Base-by-base conservation (phyloP, 2,797 vertebrate species). In the Alcedo quadribrachys region DNA sequence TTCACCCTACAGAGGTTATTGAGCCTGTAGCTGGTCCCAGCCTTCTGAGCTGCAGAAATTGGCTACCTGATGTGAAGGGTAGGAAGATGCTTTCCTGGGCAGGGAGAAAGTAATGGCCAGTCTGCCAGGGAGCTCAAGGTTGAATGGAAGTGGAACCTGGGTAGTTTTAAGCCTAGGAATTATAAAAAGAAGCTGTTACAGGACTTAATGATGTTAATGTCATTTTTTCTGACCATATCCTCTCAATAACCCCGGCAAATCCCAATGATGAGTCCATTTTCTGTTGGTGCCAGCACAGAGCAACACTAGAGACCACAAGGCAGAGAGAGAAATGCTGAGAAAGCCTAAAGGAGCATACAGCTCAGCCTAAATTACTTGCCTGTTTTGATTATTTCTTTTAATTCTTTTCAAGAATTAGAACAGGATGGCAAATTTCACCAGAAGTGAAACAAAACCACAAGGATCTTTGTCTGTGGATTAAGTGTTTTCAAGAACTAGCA, bases 391-490 rank as follows among this genome's bases (percentile, higher is more conserved):
- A 87, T 46, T 80, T 91, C 85, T 75, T 89, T 71, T 66, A 76
- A 68, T 92, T 83, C 87, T 94, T 94, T 45, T 87, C 88, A 91
- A 86, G 75, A 90, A 82, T 80, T 90, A 73, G 65, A 75, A 95
- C 81, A 91, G 57, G 16, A 77, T 90, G 73, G 68, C 45, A 62
- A 30, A 93, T 85, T 91, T 86, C 66, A 87, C 35, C 69, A 92
- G 66, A 88, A 95, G 40, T 55, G 43, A 89, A 90, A 89, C 76
- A 87, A 82, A 89, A 71, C 89, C 95, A 60, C 76, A 67, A 53
- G 19, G 18, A 13, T 75, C 55, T 90, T 75, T 86, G 66, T 81
- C 50, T 86, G 50, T 37, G 84, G 35, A 76, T 87, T 85, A 90
- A 80, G 54, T 0, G 0, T 91, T 87, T 92, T 95, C 66, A 92